Conservation (phyloP, 2,113 vertebrate genomes). For the Empidonax alnorum region DNA sequence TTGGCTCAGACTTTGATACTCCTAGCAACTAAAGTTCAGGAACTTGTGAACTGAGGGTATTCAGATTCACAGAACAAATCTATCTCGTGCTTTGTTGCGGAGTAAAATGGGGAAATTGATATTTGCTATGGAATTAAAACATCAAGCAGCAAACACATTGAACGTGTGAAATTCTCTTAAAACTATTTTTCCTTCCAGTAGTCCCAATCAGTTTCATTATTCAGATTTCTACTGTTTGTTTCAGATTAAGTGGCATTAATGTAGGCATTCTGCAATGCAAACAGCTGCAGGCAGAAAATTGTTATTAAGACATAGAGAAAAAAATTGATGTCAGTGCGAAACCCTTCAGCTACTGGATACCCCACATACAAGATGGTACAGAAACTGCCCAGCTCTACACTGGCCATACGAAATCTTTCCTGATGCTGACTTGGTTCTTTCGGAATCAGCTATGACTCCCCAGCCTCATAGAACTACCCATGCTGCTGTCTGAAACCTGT, state of each 20-base stretch:
- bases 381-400: neutral
- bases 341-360: neutral
- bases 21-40: conserved; percentile 27
- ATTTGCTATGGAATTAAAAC: neutral
- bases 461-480: neutral
- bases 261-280: neutral
- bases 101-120: neutral
- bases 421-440: neutral
- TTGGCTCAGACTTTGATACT: conserved; percentile 12
- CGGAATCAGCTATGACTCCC: neutral
- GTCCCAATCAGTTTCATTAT: neutral
- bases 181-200: neutral
- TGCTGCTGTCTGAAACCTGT: neutral
- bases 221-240: neutral
- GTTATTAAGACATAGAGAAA: neutral
- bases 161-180: neutral
- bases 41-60: neutral
- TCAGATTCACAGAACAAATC: neutral
- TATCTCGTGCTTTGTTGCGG: neutral
- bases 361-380: neutral
- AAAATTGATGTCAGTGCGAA: neutral
- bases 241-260: neutral
- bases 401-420: neutral
- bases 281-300: neutral
- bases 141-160: neutral